Base-by-base conservation (phyloP, 2,113 vertebrate genomes). In the Anser cygnoides region DNA sequence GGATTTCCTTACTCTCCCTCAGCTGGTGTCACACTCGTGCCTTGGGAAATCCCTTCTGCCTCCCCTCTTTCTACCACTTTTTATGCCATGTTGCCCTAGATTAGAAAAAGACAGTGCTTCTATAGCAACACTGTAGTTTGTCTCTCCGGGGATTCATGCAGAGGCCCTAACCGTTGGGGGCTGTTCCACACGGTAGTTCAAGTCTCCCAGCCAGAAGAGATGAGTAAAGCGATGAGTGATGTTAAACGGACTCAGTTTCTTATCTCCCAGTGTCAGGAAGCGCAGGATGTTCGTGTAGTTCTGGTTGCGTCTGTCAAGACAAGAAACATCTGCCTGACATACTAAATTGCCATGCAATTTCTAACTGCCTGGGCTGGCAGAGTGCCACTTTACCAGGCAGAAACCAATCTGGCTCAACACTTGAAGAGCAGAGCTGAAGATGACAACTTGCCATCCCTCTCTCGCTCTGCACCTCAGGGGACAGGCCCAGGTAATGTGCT, bases 141-240 rank as follows among this genome's bases (percentile, higher is more conserved):
- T 50, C 37, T 71, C 77, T 58, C 57, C 62, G 43, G 54, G 80
- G 68, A 55, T 63, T 58, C 58, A 13, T 0, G 2, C 20, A 52
- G 52, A 3, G 4, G 29, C 82, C 90, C 98, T 97, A 88, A 99
- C 99, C 89, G 87, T 95, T 2, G 99, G 96, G 61, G 98, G 98
- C 54, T 99, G 96, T 8, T 99, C 99, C 95, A 99, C 96, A 0
- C 99, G 98, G 87, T 99, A 99, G 97, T 99, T 99, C 92, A 99
- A 96, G 90, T 99, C 99, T 35, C 99, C 99, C 3, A 99, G 97
- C 99, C 99, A 99, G 98, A 99, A 99, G 66, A 99, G 98, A 94
- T 99, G 99, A 22, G 99, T 99, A 95, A 99, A 99, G 44, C 98
- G 99, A 95, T 99, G 98, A 11, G 99, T 99, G 95, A 99, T 99